Evolutionary conservation across 2,888 invertebrate genomes (phyloP).

Genomic region (Rhagonycha lutea): DNA sequence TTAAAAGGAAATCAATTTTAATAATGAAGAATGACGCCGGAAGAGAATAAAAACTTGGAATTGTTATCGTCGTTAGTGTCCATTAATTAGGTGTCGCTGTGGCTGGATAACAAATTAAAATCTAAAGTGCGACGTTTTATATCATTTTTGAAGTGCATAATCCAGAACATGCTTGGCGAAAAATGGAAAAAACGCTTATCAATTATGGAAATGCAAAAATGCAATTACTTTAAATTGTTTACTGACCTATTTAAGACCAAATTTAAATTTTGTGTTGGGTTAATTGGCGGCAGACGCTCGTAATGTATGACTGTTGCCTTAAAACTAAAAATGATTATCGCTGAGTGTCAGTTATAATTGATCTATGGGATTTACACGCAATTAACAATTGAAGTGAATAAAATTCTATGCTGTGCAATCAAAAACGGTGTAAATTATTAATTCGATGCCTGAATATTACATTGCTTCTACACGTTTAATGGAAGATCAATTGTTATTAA

Average conservation of each 20-base stretch:
- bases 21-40: background rate
- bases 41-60: background rate
- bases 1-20: background rate
- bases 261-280: background rate
- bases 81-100: background rate
- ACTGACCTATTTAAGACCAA: background rate
- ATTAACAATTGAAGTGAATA: background rate
- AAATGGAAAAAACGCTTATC: background rate
- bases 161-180: background rate
- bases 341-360: background rate
- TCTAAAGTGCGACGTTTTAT: background rate
- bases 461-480: background rate
- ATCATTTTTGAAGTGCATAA: background rate
- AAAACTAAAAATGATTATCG: background rate
- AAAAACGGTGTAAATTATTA: background rate
- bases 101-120: background rate
- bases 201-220: background rate
- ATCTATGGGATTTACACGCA: background rate
- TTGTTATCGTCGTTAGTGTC: background rate
- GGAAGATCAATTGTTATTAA: background rate
- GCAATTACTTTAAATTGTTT: background rate
- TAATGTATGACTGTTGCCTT: background rate
- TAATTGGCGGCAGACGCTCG: background rate
- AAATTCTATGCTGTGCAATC: background rate
- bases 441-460: background rate